phyloP scores from a whole-genome alignment of 2,113 vertebrate genomes.

The Upupa epops region DNA sequence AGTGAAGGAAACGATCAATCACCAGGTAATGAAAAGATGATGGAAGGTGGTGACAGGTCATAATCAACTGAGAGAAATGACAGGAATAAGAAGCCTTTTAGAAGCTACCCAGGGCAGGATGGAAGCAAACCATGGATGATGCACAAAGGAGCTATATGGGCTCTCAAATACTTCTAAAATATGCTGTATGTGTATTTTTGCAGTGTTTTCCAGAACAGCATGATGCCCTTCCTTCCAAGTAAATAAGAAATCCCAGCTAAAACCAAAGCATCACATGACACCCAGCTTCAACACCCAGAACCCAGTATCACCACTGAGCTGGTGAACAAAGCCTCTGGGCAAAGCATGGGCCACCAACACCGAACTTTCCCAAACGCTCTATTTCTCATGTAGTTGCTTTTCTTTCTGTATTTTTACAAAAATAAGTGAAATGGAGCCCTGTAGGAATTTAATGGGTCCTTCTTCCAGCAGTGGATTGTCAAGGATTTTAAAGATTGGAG shows the following conservation, averaged over 20 bases:
- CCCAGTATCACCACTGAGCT: neutral
- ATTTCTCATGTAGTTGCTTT: neutral
- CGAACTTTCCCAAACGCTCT: neutral
- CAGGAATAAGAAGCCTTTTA: neutral
- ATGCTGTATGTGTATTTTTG: neutral
- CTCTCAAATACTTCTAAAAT: neutral
- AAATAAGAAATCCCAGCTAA: neutral
- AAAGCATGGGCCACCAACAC: neutral
- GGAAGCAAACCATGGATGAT: rapidly evolving
- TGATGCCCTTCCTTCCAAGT: neutral
- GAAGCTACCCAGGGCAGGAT: neutral
- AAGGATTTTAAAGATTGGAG: no score
- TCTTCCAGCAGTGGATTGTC: no score
- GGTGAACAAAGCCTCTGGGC: neutral
- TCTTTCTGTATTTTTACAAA: neutral
- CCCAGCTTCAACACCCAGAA: neutral
- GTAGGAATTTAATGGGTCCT: neutral
- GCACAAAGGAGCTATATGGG: neutral
- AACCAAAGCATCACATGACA: neutral
- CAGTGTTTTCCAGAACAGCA: neutral
- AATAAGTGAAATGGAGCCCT: neutral
- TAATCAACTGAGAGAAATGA: neutral
- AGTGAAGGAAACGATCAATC: neutral
- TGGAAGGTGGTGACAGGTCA: neutral
- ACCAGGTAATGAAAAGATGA: neutral